These are phyloP conservation scores for Anagyrus pseudococci DNA, from an alignment of 2,888 invertebrate genomes.

Conservation along the genomic window DNA sequence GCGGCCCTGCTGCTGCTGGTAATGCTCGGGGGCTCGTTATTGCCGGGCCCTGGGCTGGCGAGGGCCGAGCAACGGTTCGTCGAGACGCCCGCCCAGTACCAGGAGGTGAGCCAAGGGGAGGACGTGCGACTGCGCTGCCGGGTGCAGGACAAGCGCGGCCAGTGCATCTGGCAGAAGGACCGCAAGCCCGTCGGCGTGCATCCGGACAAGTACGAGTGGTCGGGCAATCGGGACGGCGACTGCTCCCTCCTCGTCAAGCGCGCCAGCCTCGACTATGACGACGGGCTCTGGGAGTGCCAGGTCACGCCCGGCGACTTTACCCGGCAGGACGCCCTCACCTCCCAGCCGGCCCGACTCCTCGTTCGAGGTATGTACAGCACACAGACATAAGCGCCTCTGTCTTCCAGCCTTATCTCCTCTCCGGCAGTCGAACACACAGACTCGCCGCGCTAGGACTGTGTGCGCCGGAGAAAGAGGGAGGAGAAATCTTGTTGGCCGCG, in stretches of 20 bases:
- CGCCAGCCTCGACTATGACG: constrained; percentile 84
- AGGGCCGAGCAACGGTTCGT: constrained; percentile 82
- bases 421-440: too few relatives aligned
- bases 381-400: background rate
- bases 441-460: background rate
- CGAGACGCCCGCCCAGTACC: constrained; percentile 79
- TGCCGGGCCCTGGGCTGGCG: too few relatives aligned
- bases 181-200: constrained; percentile 89
- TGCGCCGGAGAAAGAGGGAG: too few relatives aligned
- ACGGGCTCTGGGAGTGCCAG: constrained; percentile 92
- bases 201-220: constrained; percentile 89
- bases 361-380: constrained; percentile 73
- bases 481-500: too few relatives aligned
- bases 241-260: constrained; percentile 85
- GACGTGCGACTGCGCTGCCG: constrained; percentile 83
- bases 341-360: constrained; percentile 80
- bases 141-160: constrained; percentile 84
- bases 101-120: constrained; percentile 87
- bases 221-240: constrained; percentile 70
- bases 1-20: constrained; percentile 48
- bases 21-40: background rate
- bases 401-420: background rate
- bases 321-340: constrained; percentile 78
- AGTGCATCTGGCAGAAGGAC: constrained; percentile 93
- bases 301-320: constrained; percentile 85